Evolutionary conservation across 2,888 invertebrate genomes (phyloP).

Genomic region (Cryptosula pallasiana): DNA sequence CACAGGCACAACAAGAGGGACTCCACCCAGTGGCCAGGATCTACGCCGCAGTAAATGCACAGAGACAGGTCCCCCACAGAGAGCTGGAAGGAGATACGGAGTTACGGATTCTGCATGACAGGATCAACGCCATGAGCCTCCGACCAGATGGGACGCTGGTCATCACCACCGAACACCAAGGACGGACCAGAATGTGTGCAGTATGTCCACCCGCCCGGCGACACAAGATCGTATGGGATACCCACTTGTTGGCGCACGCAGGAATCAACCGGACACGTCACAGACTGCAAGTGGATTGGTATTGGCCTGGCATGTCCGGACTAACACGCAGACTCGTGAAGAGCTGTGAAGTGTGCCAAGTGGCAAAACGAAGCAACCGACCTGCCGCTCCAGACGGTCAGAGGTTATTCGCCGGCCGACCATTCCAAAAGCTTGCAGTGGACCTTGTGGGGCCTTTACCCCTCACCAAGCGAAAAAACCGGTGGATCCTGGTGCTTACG

Average conservation of each 20-base stretch:
- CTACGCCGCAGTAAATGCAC: no score
- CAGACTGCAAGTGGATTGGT: not conserved
- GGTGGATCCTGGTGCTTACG: not conserved
- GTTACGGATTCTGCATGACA: no score
- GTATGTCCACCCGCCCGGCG: not conserved
- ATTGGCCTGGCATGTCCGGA: conserved; percentile 7
- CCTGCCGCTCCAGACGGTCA: not conserved
- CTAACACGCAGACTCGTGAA: not conserved
- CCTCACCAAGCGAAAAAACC: not conserved
- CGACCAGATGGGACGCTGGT: no score
- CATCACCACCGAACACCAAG: no score
- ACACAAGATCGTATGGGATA: not conserved
- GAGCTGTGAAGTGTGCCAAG: not conserved
- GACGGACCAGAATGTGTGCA: no score
- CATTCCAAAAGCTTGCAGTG: not conserved
- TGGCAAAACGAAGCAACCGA: not conserved
- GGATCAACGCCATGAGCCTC: no score
- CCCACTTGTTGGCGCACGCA: not conserved
- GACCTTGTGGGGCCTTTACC: not conserved
- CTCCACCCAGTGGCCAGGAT: no score
- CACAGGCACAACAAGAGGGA: no score
- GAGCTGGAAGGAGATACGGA: no score
- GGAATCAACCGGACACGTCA: not conserved
- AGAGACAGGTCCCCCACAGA: no score
- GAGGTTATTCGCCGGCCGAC: not conserved